These are phyloP conservation scores for Steatocranus sp. DNA, from an alignment of 2,797 vertebrate species.

Conservation along the genomic window DNA sequence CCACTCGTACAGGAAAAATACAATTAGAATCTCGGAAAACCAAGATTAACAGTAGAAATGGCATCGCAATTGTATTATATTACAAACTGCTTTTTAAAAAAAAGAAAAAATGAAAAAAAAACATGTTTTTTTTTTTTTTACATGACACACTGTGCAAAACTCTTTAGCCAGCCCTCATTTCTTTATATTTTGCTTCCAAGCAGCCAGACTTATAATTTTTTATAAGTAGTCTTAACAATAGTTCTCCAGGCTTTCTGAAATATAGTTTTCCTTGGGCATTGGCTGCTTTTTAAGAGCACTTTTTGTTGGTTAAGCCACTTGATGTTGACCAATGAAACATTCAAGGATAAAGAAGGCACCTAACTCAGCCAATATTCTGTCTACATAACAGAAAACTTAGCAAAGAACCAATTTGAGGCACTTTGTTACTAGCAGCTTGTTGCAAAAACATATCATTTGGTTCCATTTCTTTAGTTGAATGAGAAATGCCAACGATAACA, in stretches of 20 bases:
- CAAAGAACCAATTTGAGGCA: neutral
- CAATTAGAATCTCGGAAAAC: neutral
- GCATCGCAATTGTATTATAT: neutral
- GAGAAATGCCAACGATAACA: neutral
- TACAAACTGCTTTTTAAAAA: fast-evolving
- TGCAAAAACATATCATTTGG: neutral
- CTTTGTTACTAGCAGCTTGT: neutral
- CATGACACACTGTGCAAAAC: neutral
- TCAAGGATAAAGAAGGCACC: neutral
- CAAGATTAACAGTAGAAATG: neutral
- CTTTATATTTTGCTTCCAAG: neutral
- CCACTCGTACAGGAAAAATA: neutral
- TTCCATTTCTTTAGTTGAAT: neutral
- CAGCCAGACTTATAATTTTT: neutral
- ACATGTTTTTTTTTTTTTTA: neutral
- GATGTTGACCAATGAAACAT: neutral
- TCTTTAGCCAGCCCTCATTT: neutral
- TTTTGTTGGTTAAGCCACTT: neutral
- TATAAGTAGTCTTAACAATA: neutral
- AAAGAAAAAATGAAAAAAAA: fast-evolving
- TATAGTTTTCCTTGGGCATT: neutral
- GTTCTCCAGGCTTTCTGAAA: neutral
- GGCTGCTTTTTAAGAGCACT: neutral
- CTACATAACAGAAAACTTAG: neutral
- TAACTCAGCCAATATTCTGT: neutral